A percentile compares a stretch with the other conserved stretches of the same genome.
phyloP scores from a whole-genome alignment of 2,888 invertebrate species.

The Apotomis capreana region DNA sequence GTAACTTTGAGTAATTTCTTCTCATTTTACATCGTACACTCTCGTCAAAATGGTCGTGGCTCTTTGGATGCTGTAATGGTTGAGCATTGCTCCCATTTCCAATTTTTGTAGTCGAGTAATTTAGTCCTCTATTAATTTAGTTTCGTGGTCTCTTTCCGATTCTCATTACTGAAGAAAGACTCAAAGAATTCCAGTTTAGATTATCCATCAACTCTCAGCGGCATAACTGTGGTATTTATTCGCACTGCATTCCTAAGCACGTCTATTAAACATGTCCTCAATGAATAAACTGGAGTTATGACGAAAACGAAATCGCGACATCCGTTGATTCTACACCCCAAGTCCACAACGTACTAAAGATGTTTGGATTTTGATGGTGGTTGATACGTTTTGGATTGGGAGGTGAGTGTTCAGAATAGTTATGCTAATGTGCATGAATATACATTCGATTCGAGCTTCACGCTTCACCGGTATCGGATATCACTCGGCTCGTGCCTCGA shows the following conservation, averaged over 20 bases:
- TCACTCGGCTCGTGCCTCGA: constrained; percentile 20
- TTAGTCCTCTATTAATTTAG: too few relatives aligned
- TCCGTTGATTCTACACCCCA: constrained; percentile 17
- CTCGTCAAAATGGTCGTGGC: too few relatives aligned
- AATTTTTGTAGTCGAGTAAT: too few relatives aligned
- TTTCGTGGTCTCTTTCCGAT: not conserved
- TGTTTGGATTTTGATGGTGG: not conserved
- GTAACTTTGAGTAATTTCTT: too few relatives aligned
- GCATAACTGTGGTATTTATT: constrained; percentile 3
- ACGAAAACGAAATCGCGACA: constrained; percentile 42
- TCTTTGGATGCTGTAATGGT: too few relatives aligned
- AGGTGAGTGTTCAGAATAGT: constrained; percentile 29
- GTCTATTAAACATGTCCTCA: constrained; percentile 36
- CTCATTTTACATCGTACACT: too few relatives aligned
- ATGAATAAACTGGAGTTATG: constrained; percentile 40
- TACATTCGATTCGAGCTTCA: constrained; percentile 32
- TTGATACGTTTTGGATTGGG: constrained; percentile 11
- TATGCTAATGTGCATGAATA: constrained; percentile 34
- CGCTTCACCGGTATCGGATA: constrained; percentile 33
- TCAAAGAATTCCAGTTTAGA: constrained; percentile 2
- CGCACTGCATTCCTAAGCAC: constrained; percentile 32
- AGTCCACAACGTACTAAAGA: not conserved
- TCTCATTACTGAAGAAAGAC: not conserved
- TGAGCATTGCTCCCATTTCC: too few relatives aligned
- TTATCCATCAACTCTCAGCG: constrained; percentile 4